Evolutionary conservation across 2,888 invertebrate species (phyloP).

Genomic region (Timema cristinae): DNA sequence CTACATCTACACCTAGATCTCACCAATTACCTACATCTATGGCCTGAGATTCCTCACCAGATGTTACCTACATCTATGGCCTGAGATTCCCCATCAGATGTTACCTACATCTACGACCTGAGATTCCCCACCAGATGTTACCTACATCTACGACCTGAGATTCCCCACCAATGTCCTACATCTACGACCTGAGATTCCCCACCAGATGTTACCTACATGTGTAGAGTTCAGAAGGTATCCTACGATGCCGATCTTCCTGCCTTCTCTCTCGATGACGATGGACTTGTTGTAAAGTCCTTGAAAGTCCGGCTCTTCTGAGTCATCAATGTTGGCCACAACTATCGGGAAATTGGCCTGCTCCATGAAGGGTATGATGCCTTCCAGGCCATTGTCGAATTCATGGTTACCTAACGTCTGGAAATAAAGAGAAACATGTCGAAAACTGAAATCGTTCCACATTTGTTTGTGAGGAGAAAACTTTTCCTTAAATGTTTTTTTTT

Average conservation of each 20-base stretch:
- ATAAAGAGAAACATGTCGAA: not conserved
- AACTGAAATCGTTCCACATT: too few relatives aligned
- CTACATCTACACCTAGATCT: too few relatives aligned
- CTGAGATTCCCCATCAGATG: too few relatives aligned
- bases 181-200: not conserved
- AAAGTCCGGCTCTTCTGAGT: conserved; percentile 56
- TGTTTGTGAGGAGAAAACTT: too few relatives aligned
- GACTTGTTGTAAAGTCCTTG: conserved; percentile 61
- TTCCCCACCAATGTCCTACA: too few relatives aligned
- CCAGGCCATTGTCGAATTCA: conserved; percentile 76
- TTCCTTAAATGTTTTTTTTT: too few relatives aligned
- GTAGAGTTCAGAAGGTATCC: conserved; percentile 70
- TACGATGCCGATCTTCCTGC: conserved; percentile 69
- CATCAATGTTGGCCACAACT: conserved; percentile 73
- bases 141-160: too few relatives aligned
- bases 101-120: too few relatives aligned
- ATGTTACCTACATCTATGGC: too few relatives aligned
- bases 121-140: too few relatives aligned
- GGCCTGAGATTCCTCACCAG: too few relatives aligned
- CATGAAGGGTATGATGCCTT: conserved; percentile 68
- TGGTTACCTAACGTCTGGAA: conserved; percentile 78
- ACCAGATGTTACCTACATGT: conserved; percentile 45
- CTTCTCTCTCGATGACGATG: conserved; percentile 56
- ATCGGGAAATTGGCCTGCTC: conserved; percentile 59
- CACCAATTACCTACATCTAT: too few relatives aligned